Percentiles rank a stretch among this genome's conserved stretches.
Conservation (phyloP, 2,888 invertebrate species). For the Cordilura impudica region DNA sequence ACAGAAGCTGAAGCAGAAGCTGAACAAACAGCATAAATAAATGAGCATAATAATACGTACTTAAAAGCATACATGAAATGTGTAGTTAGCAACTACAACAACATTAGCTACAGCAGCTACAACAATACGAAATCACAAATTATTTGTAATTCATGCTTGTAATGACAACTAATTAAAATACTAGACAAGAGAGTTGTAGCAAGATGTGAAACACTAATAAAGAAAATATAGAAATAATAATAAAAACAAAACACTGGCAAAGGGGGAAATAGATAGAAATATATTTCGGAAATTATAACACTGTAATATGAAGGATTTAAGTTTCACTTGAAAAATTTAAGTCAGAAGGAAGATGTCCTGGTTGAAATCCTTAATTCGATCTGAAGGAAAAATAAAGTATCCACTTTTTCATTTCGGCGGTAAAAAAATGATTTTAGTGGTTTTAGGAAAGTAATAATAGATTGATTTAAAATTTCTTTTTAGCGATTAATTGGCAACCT, state of each 20-base stretch:
- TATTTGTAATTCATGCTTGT: constrained; percentile 55
- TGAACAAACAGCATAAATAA: background rate
- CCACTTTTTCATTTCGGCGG: too few species aligned
- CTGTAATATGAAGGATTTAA: too few species aligned
- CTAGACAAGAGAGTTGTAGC: constrained; percentile 17
- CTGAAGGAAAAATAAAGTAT: too few species aligned
- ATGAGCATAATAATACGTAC: constrained; percentile 33
- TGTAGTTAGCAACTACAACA: constrained; percentile 20
- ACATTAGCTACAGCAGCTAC: constrained; percentile 1
- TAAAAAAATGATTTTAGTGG: too few species aligned
- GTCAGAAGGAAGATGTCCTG: too few species aligned
- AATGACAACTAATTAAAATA: constrained; percentile 60
- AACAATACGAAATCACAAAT: constrained; percentile 33
- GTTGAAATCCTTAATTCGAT: too few species aligned
- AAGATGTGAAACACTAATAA: background rate
- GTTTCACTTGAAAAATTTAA: too few species aligned
- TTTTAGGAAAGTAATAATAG: too few species aligned
- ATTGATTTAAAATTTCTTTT: too few species aligned
- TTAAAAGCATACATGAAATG: constrained; percentile 37
- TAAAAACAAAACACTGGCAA: background rate
- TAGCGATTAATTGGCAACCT: too few species aligned
- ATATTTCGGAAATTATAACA: too few species aligned
- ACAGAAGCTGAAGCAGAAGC: background rate
- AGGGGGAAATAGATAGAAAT: too few species aligned
- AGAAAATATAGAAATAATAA: background rate